Base-by-base conservation (phyloP, 2,113 vertebrate genomes). In the Apus apus region DNA sequence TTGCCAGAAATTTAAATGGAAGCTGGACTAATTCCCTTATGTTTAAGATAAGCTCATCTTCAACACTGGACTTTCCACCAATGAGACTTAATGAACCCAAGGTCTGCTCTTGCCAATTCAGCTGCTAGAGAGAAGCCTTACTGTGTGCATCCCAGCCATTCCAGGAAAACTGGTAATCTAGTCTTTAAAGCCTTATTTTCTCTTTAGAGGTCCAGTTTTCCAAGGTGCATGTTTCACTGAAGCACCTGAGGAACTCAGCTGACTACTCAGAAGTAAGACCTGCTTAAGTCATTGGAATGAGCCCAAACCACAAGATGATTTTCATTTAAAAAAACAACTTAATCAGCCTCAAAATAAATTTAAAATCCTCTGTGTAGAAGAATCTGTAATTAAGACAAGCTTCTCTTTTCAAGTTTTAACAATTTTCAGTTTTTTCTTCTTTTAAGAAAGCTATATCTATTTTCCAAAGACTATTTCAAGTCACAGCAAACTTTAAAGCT, bases 11-110 rank as follows among this genome's bases (percentile, higher is more conserved):
- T 84, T 92, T 91, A 83, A 96, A 92, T 88, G 85, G 78, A 72
- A 93, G 32, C 82, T 74, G 78, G 74, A 38, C 67, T 95, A 94
- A 95, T 96, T 93, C 93, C 75, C 90, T 91, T 86, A 66, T 64
- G 68, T 76, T 90, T 77, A 83, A 94, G 48, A 91, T 80, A 40
- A 95, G 65, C 86, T 84, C 14, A 71, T 90, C 90, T 86, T 83
- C 89, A 88, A 38, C 26, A n/a, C 38, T 84, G 83, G 88, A 53
- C 72, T 90, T 89, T 15, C 57, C 89, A 90, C 79, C 79, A 93
- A 53, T 74, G 34, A 72, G 56, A 56, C 71, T 87, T 73, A 83
- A n/a, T 15, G 32, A 54, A 56, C 71, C 48, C 2, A 0, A 87
- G 60, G 64, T 53, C 46, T 77, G 58, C 61, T 80, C 64, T 76